Evolutionary conservation across 2,888 invertebrate genomes (phyloP).

Genomic region (Pollenia angustigena): DNA sequence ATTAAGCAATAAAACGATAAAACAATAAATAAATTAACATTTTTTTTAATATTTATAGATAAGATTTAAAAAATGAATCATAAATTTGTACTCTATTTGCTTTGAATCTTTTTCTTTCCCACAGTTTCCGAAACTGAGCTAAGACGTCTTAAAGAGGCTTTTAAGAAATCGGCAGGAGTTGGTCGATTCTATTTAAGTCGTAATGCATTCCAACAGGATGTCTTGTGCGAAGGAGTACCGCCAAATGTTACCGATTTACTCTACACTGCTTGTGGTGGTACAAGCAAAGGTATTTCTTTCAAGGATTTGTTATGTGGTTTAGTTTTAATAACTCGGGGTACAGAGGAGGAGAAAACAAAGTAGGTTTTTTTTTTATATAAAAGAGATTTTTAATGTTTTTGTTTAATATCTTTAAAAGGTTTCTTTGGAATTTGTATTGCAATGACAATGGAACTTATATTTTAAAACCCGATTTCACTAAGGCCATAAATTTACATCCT

Average conservation of each 20-base stretch:
- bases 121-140: constrained; percentile 93
- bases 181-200: constrained; percentile 89
- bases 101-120: not conserved
- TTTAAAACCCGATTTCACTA: constrained; percentile 89
- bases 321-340: constrained; percentile 93
- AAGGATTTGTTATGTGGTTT: constrained; percentile 94
- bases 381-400: not conserved
- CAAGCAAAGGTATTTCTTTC: constrained; percentile 91
- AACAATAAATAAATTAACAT: constrained; percentile 53
- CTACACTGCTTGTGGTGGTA: constrained; percentile 93
- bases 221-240: constrained; percentile 94
- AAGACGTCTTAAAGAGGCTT: constrained; percentile 93
- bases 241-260: constrained; percentile 92
- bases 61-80: constrained; percentile 53
- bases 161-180: constrained; percentile 91
- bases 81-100: constrained; percentile 1
- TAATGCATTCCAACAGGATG: constrained; percentile 92
- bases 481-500: constrained; percentile 85
- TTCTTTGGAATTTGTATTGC: constrained; percentile 93
- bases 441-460: constrained; percentile 92
- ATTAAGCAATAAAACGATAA: constrained; percentile 72
- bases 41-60: constrained; percentile 33
- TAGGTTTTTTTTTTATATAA: constrained; percentile 59
- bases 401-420: constrained; percentile 84
- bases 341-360: constrained; percentile 92